phyloP scores from a whole-genome alignment of 2,888 invertebrate species.

The Eumacrocentrus americanus region DNA sequence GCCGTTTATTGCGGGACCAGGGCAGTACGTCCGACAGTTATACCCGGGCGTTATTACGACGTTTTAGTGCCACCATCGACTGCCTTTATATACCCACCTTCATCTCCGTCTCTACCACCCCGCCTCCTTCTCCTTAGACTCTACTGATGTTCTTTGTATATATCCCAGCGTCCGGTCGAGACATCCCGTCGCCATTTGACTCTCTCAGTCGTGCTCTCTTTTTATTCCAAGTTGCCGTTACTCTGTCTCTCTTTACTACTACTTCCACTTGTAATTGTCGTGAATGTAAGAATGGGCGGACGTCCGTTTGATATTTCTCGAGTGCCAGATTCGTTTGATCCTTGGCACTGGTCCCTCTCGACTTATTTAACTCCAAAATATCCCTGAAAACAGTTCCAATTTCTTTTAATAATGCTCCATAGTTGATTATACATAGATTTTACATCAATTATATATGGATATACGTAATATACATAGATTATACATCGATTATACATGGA shows the following conservation, averaged over 20 bases:
- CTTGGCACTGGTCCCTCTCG: too few relatives aligned
- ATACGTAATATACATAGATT: too few relatives aligned
- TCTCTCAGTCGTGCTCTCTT: slow-evolving; percentile 11
- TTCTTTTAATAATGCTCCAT: too few relatives aligned
- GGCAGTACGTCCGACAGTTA: slow-evolving; percentile 25
- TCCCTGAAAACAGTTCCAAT: too few relatives aligned
- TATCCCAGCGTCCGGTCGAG: slow-evolving; percentile 21
- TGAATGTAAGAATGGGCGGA: slow-evolving; percentile 17
- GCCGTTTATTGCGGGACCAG: slow-evolving; percentile 45
- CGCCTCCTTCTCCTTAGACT: slow-evolving; percentile 1
- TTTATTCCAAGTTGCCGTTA: slow-evolving; percentile 8
- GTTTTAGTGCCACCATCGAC: slow-evolving; percentile 32
- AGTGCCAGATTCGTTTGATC: slow-evolving; percentile 20
- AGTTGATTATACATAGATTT: too few relatives aligned
- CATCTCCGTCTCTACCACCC: not conserved
- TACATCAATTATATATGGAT: too few relatives aligned
- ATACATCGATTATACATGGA: too few relatives aligned
- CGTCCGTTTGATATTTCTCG: slow-evolving; percentile 16
- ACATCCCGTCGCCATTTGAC: slow-evolving; percentile 29
- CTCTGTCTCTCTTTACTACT: slow-evolving; percentile 5
- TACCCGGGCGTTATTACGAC: slow-evolving; percentile 34
- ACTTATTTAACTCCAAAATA: too few relatives aligned
- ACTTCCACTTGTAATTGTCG: slow-evolving; percentile 19
- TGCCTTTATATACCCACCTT: slow-evolving; percentile 29
- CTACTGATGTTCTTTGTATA: slow-evolving; percentile 13